Percentiles rank a stretch among this genome's conserved stretches.
Evolutionary conservation across 2,888 invertebrate species (phyloP).

Genomic region (Hylaea fasciaria): DNA sequence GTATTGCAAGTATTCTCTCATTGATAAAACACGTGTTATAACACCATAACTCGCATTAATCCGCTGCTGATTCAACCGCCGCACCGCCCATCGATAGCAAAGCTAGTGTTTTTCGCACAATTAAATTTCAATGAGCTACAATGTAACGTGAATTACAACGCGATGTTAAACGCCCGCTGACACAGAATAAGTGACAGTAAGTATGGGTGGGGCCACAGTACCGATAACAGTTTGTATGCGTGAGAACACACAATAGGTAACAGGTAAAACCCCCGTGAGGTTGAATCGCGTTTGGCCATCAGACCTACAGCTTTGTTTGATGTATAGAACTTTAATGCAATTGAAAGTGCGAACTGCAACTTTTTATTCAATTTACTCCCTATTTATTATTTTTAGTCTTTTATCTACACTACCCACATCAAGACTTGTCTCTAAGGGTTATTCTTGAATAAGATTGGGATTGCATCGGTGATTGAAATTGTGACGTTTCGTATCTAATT

Average conservation of each 20-base stretch:
- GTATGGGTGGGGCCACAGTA: conserved; percentile 4
- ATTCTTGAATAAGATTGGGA: too few relatives aligned
- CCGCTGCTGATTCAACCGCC: conserved; percentile 25
- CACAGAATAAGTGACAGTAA: conserved; percentile 13
- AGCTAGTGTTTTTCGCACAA: conserved; percentile 62
- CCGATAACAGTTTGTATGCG: conserved; percentile 11
- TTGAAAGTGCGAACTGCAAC: conserved; percentile 23
- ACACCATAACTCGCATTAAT: conserved; percentile 27
- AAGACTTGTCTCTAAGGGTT: too few relatives aligned
- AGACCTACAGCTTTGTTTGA: conserved; percentile 62
- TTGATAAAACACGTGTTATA: conserved; percentile 31
- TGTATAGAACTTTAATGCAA: conserved; percentile 45
- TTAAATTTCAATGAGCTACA: conserved; percentile 76
- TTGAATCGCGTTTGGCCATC: conserved; percentile 58
- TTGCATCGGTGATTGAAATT: too few relatives aligned
- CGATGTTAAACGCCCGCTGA: conserved; percentile 38
- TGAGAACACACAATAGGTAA: conserved; percentile 10
- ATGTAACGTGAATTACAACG: conserved; percentile 62
- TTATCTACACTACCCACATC: not conserved
- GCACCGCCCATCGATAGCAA: conserved; percentile 32
- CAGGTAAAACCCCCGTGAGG: conserved; percentile 57
- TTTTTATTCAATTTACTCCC: conserved; percentile 6
- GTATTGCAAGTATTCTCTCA: conserved; percentile 7
- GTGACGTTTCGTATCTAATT: too few relatives aligned
- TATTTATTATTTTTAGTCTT: not conserved